These are phyloP conservation scores for Hormaphis cornu DNA, from an alignment of 1,140 invertebrate genomes.

Conservation along the genomic window DNA sequence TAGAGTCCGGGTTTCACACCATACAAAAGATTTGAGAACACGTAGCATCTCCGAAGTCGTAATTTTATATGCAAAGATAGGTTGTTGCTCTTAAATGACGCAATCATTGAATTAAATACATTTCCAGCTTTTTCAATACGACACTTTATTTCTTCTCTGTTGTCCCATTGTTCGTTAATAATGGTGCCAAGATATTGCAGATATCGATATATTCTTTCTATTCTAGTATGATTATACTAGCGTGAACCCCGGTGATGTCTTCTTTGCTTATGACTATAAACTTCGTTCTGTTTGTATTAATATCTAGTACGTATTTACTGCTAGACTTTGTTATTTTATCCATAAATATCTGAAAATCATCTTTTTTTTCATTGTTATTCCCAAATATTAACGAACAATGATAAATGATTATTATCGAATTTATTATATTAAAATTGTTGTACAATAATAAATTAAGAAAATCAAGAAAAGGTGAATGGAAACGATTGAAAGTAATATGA, in stretches of 20 bases:
- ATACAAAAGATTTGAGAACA: conserved; percentile 14
- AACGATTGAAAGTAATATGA: too few relatives aligned
- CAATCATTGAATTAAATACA: neutral
- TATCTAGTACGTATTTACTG: neutral
- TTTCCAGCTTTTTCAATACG: neutral
- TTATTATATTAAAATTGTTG: too few relatives aligned
- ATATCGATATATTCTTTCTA: conserved; percentile 7
- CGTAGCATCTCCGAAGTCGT: neutral
- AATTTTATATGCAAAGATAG: neutral
- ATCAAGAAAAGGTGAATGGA: too few relatives aligned
- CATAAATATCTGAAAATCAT: neutral
- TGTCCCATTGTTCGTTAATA: neutral
- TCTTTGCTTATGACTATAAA: conserved; percentile 1
- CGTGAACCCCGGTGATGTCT: neutral
- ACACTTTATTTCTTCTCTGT: neutral
- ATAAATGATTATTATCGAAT: too few relatives aligned
- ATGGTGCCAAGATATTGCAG: conserved; percentile 4
- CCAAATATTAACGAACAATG: too few relatives aligned
- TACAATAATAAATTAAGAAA: too few relatives aligned
- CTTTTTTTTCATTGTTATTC: too few relatives aligned
- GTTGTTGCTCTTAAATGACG: neutral
- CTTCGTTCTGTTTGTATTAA: conserved; percentile 24
- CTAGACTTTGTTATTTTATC: neutral
- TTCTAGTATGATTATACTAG: neutral
- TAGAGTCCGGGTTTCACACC: conserved; percentile 20